These are phyloP conservation scores for Zaprionus capensis DNA, from an alignment of 1,140 invertebrate genomes.

Conservation along the genomic window DNA sequence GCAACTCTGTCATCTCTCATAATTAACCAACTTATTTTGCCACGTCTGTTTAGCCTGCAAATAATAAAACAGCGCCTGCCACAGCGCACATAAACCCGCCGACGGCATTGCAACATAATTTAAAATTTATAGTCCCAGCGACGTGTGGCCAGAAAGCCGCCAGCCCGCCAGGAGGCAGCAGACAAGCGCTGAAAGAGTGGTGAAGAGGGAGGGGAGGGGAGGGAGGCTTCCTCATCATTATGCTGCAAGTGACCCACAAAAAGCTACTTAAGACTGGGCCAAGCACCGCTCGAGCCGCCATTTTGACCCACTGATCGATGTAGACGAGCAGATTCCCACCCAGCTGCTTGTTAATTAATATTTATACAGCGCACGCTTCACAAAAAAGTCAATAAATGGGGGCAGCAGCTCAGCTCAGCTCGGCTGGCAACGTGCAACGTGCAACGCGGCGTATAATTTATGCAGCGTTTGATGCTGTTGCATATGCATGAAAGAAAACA, in stretches of 20 bases:
- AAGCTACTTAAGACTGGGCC: conserved; percentile 33
- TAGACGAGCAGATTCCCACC: not conserved
- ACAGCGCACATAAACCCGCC: conserved; percentile 5
- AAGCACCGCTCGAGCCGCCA: conserved; percentile 14
- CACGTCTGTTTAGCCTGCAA: not conserved
- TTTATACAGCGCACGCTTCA: conserved; percentile 47
- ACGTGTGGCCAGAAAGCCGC: not conserved
- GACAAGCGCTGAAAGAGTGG: not conserved
- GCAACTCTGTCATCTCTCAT: conserved; percentile 25
- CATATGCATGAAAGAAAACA: conserved; percentile 63
- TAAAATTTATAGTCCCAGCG: conserved; percentile 44
- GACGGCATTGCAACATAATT: conserved; percentile 47
- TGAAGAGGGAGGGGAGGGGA: not conserved
- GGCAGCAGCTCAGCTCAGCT: conserved; percentile 17
- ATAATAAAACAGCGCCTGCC: conserved; percentile 20
- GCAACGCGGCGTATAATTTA: conserved; percentile 71
- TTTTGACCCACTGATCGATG: conserved; percentile 67
- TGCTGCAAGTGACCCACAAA: conserved; percentile 40
- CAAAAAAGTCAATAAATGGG: conserved; percentile 48
- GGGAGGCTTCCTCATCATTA: conserved; percentile 9
- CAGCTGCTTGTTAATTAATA: conserved; percentile 62
- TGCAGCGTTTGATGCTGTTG: conserved; percentile 72
- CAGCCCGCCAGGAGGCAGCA: not conserved
- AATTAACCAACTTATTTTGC: conserved; percentile 49
- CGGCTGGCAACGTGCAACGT: conserved; percentile 32